Percentiles rank a stretch among this genome's conserved stretches.
Evolutionary conservation across 2,113 vertebrate genomes (phyloP).

Genomic region (Chaenogobius annularis): DNA sequence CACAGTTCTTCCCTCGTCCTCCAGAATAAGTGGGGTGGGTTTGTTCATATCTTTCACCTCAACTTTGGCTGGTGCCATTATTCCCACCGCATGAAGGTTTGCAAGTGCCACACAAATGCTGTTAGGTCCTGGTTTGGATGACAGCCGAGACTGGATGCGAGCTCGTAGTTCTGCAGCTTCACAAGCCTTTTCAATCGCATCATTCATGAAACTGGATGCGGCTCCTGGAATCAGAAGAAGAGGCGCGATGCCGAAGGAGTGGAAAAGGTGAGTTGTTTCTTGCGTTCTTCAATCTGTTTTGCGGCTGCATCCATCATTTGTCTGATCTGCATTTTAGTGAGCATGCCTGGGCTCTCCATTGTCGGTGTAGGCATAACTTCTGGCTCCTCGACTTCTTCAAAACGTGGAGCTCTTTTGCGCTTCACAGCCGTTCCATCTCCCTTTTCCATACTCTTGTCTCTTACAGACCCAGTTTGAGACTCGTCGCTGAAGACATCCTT

Average conservation of each 20-base stretch:
- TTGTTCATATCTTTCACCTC: constrained; percentile 92
- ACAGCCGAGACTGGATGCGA: constrained; percentile 91
- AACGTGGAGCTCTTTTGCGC: constrained; percentile 89
- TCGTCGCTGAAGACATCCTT: constrained; percentile 99
- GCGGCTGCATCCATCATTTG: constrained; percentile 99
- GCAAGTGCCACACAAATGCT: constrained; percentile 94
- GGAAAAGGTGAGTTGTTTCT: constrained; percentile 93
- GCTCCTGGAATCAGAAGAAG: constrained; percentile 62
- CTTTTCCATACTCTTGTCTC: constrained; percentile 66
- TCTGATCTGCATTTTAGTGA: constrained; percentile 98
- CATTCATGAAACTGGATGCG: constrained; percentile 97
- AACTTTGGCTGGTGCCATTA: constrained; percentile 94
- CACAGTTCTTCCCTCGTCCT: constrained; percentile 93
- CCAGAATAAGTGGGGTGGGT: constrained; percentile 93
- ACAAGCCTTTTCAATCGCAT: constrained; percentile 96
- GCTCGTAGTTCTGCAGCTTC: constrained; percentile 96
- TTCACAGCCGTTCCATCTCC: constrained; percentile 68
- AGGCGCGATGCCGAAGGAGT: constrained; percentile 74
- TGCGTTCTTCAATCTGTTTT: constrained; percentile 93
- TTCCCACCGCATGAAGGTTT: constrained; percentile 96
- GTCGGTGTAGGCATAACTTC: constrained; percentile 91
- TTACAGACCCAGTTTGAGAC: constrained; percentile 74
- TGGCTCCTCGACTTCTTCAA: constrained; percentile 93
- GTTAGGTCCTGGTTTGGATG: constrained; percentile 87
- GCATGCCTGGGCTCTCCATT: constrained; percentile 91